Conservation (phyloP, 2,113 vertebrate genomes). For the Xiphophorus hellerii region DNA sequence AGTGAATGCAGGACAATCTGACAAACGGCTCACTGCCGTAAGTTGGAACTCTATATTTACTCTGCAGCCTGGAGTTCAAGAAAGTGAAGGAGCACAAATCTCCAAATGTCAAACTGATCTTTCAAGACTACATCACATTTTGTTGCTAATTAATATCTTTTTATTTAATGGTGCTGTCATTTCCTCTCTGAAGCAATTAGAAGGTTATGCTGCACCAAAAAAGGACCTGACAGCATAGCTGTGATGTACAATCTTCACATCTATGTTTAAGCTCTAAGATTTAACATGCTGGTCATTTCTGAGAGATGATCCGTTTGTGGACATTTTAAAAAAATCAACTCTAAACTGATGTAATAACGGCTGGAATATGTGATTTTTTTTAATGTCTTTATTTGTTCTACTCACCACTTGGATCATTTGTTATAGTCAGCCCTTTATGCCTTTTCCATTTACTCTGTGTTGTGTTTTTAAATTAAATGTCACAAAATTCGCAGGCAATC, state of each 20-base stretch:
- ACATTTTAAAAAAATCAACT: neutral
- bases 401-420: neutral
- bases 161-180: neutral
- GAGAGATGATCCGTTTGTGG: neutral
- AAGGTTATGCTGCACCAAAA: neutral
- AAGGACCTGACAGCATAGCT: neutral
- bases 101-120: neutral
- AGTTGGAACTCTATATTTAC: slow-evolving; percentile 1
- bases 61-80: neutral
- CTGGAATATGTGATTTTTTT: neutral
- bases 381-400: neutral
- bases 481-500: neutral
- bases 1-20: neutral
- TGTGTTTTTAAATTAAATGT: neutral
- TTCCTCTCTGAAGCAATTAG: neutral
- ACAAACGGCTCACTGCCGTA: neutral
- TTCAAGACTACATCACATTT: slow-evolving; percentile 5
- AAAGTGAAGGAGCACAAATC: neutral
- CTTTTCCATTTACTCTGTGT: neutral
- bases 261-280: neutral
- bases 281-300: slow-evolving; percentile 1
- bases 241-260: neutral
- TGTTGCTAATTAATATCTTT: neutral
- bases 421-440: neutral
- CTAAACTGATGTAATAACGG: neutral